Conservation (phyloP, 2,113 vertebrate species). For the Anhinga anhinga region DNA sequence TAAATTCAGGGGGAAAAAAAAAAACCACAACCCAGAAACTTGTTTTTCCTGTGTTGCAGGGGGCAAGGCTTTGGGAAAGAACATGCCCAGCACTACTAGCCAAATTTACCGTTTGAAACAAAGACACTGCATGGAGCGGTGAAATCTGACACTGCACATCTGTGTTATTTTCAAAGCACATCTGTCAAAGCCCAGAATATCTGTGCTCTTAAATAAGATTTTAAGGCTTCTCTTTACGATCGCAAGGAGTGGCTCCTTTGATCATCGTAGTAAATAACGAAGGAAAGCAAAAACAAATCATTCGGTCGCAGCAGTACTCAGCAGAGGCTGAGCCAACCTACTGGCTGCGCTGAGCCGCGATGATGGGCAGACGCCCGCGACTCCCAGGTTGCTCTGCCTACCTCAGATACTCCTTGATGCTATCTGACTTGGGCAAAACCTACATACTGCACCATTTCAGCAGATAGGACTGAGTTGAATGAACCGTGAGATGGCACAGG, state of each 20-base stretch:
- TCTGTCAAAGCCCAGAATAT: background rate
- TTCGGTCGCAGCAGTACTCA: background rate
- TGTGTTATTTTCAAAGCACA: slow-evolving; percentile 39
- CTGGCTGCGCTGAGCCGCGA: background rate
- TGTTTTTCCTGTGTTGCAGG: background rate
- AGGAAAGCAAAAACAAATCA: background rate
- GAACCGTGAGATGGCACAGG: background rate
- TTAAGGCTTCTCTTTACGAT: background rate
- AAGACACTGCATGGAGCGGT: background rate
- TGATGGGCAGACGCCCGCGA: fast-evolving
- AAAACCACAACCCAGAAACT: background rate
- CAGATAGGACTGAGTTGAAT: background rate
- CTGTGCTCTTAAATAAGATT: background rate
- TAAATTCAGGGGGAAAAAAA: background rate
- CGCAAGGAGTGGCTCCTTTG: slow-evolving; percentile 1
- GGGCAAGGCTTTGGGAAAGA: background rate
- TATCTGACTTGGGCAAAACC: background rate
- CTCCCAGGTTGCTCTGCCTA: background rate
- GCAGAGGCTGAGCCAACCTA: background rate
- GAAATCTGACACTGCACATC: slow-evolving; percentile 26
- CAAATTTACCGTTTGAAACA: background rate
- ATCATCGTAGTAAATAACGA: background rate
- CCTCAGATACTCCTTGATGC: background rate
- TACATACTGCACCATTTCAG: fast-evolving
- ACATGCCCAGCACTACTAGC: background rate